Conservation (phyloP, 2,888 invertebrate species). For the Lasioglossum marginatum region DNA sequence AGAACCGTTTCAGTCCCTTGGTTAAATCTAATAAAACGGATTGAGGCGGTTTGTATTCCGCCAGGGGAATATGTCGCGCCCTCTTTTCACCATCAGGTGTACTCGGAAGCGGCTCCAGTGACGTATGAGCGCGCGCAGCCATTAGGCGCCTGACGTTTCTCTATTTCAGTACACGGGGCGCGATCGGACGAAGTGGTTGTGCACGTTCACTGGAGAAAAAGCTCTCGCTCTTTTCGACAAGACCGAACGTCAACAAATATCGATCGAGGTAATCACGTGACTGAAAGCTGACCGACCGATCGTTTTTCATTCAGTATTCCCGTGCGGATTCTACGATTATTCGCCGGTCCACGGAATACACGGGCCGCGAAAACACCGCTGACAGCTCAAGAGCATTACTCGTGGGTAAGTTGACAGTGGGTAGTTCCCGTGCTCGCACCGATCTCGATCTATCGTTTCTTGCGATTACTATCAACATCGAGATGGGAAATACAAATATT, state of each 20-base stretch:
- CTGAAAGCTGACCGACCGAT: constrained; percentile 1
- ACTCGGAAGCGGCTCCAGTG: constrained; percentile 49
- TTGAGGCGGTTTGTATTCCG: not conserved
- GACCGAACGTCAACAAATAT: constrained; percentile 25
- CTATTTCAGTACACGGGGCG: constrained; percentile 63
- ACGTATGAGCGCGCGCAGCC: constrained; percentile 36
- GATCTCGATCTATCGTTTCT: not conserved
- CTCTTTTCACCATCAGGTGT: constrained; percentile 63
- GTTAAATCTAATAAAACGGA: constrained; percentile 30
- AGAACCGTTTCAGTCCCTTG: no score
- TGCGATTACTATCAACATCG: constrained; percentile 11
- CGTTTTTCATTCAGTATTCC: constrained; percentile 10
- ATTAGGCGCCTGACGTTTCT: constrained; percentile 21
- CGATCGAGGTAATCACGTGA: constrained; percentile 26
- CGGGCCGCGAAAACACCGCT: constrained; percentile 19
- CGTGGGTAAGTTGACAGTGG: constrained; percentile 56
- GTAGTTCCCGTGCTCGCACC: not conserved
- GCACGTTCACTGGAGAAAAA: constrained; percentile 25
- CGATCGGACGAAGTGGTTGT: constrained; percentile 55
- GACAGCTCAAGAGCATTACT: constrained; percentile 29
- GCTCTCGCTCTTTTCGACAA: constrained; percentile 23
- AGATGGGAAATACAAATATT: not conserved
- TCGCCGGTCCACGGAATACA: not conserved
- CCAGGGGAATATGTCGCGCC: constrained; percentile 50
- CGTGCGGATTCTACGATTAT: not conserved